Base-by-base conservation (phyloP, 1,140 invertebrate genomes). In the Polyergus mexicanus region DNA sequence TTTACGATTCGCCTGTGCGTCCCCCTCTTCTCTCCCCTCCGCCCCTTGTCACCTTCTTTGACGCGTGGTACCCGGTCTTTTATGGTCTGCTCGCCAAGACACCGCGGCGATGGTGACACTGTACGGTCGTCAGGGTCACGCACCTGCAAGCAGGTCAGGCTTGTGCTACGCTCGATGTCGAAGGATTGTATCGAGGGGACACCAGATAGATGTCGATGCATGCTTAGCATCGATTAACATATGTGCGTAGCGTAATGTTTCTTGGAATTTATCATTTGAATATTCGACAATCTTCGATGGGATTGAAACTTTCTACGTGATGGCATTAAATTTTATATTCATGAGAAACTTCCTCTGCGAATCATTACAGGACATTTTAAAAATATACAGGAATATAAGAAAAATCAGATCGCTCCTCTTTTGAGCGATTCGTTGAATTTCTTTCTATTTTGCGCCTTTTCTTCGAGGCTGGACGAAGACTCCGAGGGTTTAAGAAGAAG, bases 41-140 rank as follows among this genome's bases (percentile, higher is more conserved):
- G 19, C 4, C 19, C 41, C 68, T 41, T 28, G 19, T 56, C 56
- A 41, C 47, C 69, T 47, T 51, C 77, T 68, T 54, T 28, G 38
- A 62, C 44, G 56, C 58, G 58, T 47, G 74, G 32, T 81, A 65
- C 22, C 35, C 13, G 62, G 71, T 75, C 75, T 80, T 85, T 88
- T 88, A 88, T 86, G 77, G 76, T 72, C 75, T n/a, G 68, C 72
- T 76, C 28, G 72, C 60, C 72, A 77, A 76, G 72, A 84, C 60
- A 58, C 47, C 58, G 63, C 76, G 35, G 28, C 81, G 47, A 65
- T 66, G 62, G 81, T 77, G 81, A 84, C 81, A 84, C 81, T 84
- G 81, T 84, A 65, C 58, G 58, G 56, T 51, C 71, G 72, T 84
- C 81, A 84, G 81, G 81, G 72, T 84, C 72, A 35, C 69, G 74